These are phyloP conservation scores for Pangasianodon hypophthalmus DNA, from an alignment of 2,113 vertebrate genomes.

Conservation along the genomic window DNA sequence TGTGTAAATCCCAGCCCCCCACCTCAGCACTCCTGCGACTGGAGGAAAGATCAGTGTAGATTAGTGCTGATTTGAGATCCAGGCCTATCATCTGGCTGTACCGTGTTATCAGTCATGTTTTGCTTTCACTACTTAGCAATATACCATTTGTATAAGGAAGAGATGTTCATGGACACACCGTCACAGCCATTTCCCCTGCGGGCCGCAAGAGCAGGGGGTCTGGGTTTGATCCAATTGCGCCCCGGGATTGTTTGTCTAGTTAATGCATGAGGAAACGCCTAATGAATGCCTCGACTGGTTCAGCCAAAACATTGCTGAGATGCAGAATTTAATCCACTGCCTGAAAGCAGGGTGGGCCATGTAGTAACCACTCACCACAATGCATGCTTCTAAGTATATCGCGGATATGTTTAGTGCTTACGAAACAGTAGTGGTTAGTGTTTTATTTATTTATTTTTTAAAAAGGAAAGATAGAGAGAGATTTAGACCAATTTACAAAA, in stretches of 20 bases:
- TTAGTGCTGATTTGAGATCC: slow-evolving; percentile 75
- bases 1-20: slow-evolving; percentile 47
- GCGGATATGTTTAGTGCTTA: neutral
- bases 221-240: neutral
- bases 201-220: neutral
- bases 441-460: neutral
- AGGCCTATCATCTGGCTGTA: slow-evolving; percentile 61
- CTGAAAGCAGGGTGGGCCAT: neutral
- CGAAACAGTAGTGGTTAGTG: neutral
- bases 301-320: slow-evolving; percentile 10
- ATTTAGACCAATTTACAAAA: neutral
- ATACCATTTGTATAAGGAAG: neutral
- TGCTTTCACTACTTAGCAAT: neutral
- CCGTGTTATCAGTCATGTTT: neutral
- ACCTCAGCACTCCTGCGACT: slow-evolving; percentile 60
- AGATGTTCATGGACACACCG: too few relatives aligned
- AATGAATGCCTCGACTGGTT: neutral
- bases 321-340: neutral
- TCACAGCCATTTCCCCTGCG: neutral
- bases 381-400: neutral
- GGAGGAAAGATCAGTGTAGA: slow-evolving; percentile 72
- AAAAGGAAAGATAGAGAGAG: neutral
- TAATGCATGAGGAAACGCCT: slow-evolving; percentile 9
- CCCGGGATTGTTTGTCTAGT: slow-evolving; percentile 18
- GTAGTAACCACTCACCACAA: neutral